Evolutionary conservation across 2,113 vertebrate species (phyloP).

Genomic region (Egretta garzetta): DNA sequence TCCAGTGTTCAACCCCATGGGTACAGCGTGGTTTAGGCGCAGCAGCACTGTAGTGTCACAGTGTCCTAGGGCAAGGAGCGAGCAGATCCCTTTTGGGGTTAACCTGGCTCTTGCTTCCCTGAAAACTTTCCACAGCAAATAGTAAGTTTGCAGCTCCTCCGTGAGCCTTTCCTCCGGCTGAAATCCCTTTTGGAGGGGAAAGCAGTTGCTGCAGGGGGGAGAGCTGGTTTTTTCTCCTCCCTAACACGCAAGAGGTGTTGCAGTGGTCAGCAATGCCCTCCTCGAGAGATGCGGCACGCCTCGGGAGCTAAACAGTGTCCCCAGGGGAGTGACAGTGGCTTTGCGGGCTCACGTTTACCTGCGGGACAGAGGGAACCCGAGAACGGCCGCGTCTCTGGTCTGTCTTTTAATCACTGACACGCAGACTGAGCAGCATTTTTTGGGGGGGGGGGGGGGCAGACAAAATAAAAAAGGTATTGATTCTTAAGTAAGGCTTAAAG

Average conservation of each 20-base stretch:
- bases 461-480: too few species aligned
- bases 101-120: background rate
- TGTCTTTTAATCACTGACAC: fast-evolving
- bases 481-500: background rate
- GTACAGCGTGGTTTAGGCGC: fast-evolving
- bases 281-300: fast-evolving
- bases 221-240: too few species aligned
- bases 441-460: background rate
- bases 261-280: background rate
- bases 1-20: fast-evolving
- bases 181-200: background rate
- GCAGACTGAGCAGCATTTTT: background rate
- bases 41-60: background rate
- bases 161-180: background rate
- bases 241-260: background rate
- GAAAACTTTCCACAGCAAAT: background rate
- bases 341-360: background rate
- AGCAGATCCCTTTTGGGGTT: background rate
- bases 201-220: background rate
- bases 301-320: fast-evolving
- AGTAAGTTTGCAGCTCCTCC: background rate
- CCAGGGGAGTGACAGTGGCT: fast-evolving
- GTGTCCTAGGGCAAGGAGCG: fast-evolving
- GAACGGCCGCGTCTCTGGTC: fast-evolving
- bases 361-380: background rate